Percentiles rank a stretch among this genome's conserved stretches.
phyloP scores from a whole-genome alignment of 2,113 vertebrate genomes.

The Blennius ocellaris region DNA sequence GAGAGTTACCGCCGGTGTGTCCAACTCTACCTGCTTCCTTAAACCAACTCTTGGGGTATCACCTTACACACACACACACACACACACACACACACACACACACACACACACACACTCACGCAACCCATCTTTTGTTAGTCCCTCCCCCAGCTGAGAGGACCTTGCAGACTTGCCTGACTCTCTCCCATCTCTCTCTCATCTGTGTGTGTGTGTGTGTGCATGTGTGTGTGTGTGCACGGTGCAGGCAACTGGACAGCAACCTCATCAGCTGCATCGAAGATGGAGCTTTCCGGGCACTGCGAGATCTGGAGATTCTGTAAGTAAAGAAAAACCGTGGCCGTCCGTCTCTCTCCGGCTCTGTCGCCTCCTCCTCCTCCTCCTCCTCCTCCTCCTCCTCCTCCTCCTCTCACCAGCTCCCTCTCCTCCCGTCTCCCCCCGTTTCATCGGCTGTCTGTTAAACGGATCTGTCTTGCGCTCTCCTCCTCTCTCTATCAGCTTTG shows the following conservation, averaged over 20 bases:
- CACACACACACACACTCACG: slow-evolving; percentile 56
- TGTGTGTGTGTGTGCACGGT: slow-evolving; percentile 66
- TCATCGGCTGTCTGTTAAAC: slow-evolving; percentile 47
- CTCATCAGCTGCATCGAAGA: slow-evolving; percentile 99
- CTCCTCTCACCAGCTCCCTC: slow-evolving; percentile 28
- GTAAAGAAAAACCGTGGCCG: slow-evolving; percentile 75
- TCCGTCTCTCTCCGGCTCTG: slow-evolving; percentile 33
- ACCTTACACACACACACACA: slow-evolving; percentile 59
- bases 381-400: slow-evolving; percentile 42
- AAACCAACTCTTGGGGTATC: slow-evolving; percentile 60
- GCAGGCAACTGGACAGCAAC: slow-evolving; percentile 99
- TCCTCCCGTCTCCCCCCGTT: slow-evolving; percentile 24
- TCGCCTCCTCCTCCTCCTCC: too few species aligned
- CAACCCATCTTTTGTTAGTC: slow-evolving; percentile 64
- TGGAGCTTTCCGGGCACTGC: slow-evolving; percentile 99
- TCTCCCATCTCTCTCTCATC: slow-evolving; percentile 69
- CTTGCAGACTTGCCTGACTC: slow-evolving; percentile 71
- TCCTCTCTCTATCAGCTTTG: slow-evolving; percentile 24
- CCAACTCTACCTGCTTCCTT: slow-evolving; percentile 63
- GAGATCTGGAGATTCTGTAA: slow-evolving; percentile 99
- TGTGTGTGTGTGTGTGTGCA: slow-evolving; percentile 33
- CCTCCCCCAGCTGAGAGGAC: slow-evolving; percentile 73
- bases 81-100: slow-evolving; percentile 57
- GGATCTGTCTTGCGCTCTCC: slow-evolving; percentile 10
- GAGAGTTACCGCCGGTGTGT: slow-evolving; percentile 39